Evolutionary conservation across 2,888 invertebrate genomes (phyloP).

Genomic region (Neoaliturus tenellus): DNA sequence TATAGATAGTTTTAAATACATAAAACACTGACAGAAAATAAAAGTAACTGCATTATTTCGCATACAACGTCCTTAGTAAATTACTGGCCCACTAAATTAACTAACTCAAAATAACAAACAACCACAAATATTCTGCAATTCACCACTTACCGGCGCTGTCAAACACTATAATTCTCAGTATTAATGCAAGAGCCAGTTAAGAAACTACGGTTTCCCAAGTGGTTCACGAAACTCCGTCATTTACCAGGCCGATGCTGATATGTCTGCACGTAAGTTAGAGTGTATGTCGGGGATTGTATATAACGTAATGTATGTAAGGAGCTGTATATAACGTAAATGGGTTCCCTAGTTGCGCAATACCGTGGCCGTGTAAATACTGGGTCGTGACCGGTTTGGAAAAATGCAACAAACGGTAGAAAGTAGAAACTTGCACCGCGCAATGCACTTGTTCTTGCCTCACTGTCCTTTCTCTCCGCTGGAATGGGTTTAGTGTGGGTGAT

Average conservation of each 20-base stretch:
- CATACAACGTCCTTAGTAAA: too few relatives aligned
- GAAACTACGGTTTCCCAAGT: constrained; percentile 21
- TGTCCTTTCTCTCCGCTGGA: constrained; percentile 22
- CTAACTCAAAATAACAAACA: too few relatives aligned
- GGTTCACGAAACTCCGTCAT: neutral
- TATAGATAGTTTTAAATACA: too few relatives aligned
- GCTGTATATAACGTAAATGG: constrained; percentile 31
- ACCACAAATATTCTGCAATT: neutral
- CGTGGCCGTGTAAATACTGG: constrained; percentile 36
- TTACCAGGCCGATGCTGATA: neutral
- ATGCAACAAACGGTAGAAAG: constrained; percentile 44
- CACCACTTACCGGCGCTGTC: neutral
- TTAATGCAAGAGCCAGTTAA: neutral
- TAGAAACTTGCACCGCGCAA: constrained; percentile 40
- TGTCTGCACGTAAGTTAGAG: neutral
- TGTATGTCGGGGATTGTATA: neutral
- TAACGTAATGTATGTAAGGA: neutral
- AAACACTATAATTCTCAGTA: constrained; percentile 14
- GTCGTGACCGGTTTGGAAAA: constrained; percentile 49
- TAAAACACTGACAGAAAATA: too few relatives aligned
- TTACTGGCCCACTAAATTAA: too few relatives aligned
- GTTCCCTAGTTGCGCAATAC: constrained; percentile 27
- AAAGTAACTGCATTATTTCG: too few relatives aligned
- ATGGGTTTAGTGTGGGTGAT: neutral
- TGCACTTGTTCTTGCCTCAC: constrained; percentile 40